Evolutionary conservation across 2,797 vertebrate species (phyloP).

Genomic region (Poecilia picta): DNA sequence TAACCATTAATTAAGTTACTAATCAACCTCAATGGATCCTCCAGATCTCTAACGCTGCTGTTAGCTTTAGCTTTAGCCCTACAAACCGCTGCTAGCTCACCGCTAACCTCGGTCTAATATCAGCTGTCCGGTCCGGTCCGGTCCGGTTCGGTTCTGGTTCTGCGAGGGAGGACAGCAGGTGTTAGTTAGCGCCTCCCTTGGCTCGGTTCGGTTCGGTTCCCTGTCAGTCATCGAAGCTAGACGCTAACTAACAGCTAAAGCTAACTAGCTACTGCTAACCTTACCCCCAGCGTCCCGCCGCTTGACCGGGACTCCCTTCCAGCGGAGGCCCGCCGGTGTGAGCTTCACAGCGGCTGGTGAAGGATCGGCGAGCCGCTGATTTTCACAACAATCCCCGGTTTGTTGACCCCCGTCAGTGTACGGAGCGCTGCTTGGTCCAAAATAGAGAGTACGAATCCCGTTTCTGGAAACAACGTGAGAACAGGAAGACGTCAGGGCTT

Average conservation of each 20-base stretch:
- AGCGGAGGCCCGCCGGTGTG: background rate
- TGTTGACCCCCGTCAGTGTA: constrained; percentile 7
- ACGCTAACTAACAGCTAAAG: constrained; percentile 1
- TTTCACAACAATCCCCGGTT: constrained; percentile 3
- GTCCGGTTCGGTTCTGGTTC: background rate
- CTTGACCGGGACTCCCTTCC: background rate
- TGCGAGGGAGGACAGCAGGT: background rate
- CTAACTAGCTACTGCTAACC: background rate
- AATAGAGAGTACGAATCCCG: background rate
- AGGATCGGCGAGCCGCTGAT: background rate
- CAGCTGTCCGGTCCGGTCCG: background rate
- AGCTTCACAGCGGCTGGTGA: background rate
- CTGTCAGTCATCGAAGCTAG: background rate
- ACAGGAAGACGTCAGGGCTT: background rate
- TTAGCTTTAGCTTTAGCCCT: background rate
- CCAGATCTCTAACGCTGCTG: background rate
- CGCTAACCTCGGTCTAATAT: background rate
- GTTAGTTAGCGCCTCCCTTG: background rate
- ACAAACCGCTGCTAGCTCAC: constrained; percentile 8
- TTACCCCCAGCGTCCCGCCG: constrained; percentile 1
- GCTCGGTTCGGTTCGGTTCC: constrained; percentile 1
- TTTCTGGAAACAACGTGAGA: constrained; percentile 2
- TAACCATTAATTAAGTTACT: background rate
- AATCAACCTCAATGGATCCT: background rate
- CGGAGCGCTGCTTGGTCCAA: constrained; percentile 16